Base-by-base conservation (phyloP, 2,888 invertebrate genomes). In the Ophraella communa region DNA sequence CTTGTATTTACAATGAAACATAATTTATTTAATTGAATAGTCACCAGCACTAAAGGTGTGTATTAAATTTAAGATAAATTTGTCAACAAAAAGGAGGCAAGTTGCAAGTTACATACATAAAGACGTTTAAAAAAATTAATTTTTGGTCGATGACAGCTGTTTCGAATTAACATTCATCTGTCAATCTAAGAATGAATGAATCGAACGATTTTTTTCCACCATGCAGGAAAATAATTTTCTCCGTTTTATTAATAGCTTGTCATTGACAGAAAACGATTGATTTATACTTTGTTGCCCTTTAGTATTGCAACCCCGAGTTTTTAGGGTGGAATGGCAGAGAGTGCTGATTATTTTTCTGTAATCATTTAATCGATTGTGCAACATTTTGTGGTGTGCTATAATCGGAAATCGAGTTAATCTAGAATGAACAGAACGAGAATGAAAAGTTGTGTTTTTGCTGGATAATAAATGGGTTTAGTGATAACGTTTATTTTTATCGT, bases 191-290 rank as follows among this genome's bases (percentile, higher is more conserved):
- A 11, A 20, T 45, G 45, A 20, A 45, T n/a, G n/a, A n/a, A 8
- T 20, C 20, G 11, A 20, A 7, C 18, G 11, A 23, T 54, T 17
- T 24, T 14, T 54, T 42, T 42, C 44, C 27, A 21, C 35, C 11
- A 10, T 23, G 49, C 11, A 52, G 49, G 47, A 56, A 58, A 62
- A 62, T 56, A 18, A 62, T 62, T 62, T 35, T 47, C 39, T 18
- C 27, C 55, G 10, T 27, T 24, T 49, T 51, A 54, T 59, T 60
- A 49, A 49, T 55, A 21, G 47, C 55, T 30, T 64, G 60, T 64
- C 64, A 64, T 60, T 64, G 64, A 54, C 64, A 60, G 60, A 47
- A 39, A 59, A 55, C 56, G 49, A 64, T 60, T 60, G 64, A 64
- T 64, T 60, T 60, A 60, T 59, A 59, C 42, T 59, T 59, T 51